Conservation (phyloP, 2,888 invertebrate genomes). For the Calliopum simillimum region DNA sequence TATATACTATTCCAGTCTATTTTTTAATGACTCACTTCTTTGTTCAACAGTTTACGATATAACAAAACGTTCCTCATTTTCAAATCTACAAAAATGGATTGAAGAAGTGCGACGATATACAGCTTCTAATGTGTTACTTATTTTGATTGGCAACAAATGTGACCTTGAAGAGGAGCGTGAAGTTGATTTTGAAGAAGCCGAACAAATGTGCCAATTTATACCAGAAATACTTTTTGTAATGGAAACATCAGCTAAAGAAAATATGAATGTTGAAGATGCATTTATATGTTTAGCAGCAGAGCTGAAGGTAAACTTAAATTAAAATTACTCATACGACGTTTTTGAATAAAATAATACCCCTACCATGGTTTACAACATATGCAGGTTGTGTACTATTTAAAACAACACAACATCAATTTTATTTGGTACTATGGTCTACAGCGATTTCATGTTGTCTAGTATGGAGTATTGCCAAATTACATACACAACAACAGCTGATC, state of each 20-base stretch:
- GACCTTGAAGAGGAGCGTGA: slow-evolving; percentile 85
- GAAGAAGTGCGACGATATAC: slow-evolving; percentile 96
- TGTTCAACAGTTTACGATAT: slow-evolving; percentile 87
- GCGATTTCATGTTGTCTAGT: too few species aligned
- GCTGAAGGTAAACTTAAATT: slow-evolving; percentile 75
- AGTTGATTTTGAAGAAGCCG: slow-evolving; percentile 87
- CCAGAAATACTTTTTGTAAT: slow-evolving; percentile 88
- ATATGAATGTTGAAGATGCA: slow-evolving; percentile 90
- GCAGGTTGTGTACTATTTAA: too few species aligned
- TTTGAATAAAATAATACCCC: neutral
- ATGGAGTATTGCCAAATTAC: too few species aligned
- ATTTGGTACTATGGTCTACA: too few species aligned
- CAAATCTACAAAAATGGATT: slow-evolving; percentile 93
- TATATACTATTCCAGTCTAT: too few species aligned
- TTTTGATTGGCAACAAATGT: slow-evolving; percentile 93
- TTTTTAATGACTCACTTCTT: neutral
- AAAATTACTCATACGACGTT: neutral
- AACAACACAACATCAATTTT: too few species aligned
- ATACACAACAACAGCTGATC: too few species aligned
- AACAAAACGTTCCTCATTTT: slow-evolving; percentile 90
- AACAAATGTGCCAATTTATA: slow-evolving; percentile 86
- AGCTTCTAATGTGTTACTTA: slow-evolving; percentile 89
- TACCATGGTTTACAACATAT: too few species aligned
- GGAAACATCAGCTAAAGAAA: slow-evolving; percentile 92
- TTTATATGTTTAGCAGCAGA: slow-evolving; percentile 88